Conservation (phyloP, 2,797 vertebrate genomes). For the Psittacula derbiana region DNA sequence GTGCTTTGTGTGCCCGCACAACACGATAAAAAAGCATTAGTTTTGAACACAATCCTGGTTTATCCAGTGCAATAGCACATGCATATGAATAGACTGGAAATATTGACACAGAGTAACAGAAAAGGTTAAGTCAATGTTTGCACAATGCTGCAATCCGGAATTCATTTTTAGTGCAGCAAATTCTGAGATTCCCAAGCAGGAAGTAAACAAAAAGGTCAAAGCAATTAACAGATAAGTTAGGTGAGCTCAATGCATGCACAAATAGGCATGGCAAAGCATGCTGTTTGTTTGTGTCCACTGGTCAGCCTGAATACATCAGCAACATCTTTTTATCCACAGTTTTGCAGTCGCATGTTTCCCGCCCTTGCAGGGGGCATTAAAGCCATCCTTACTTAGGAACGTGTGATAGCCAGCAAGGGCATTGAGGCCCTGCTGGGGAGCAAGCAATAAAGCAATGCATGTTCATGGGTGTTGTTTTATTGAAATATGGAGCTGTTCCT, state of each 20-base stretch:
- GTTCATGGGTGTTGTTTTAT: background rate
- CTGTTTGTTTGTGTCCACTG: background rate
- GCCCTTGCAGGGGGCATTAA: background rate
- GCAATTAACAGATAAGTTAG: constrained; percentile 64
- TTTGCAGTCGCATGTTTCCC: background rate
- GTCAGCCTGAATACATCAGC: background rate
- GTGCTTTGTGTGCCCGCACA: background rate
- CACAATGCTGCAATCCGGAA: constrained; percentile 21
- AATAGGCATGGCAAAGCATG: background rate
- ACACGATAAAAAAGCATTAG: background rate
- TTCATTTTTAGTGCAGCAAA: constrained; percentile 32
- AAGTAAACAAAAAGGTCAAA: constrained; percentile 74
- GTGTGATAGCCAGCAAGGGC: background rate
- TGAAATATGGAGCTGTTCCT: rapidly evolving
- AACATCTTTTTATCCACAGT: rapidly evolving
- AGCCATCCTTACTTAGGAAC: background rate
- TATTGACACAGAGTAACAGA: constrained; percentile 31
- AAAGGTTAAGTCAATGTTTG: constrained; percentile 79
- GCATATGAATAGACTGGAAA: constrained; percentile 50
- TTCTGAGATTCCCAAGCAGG: constrained; percentile 30
- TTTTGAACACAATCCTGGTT: constrained; percentile 20
- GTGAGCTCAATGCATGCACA: background rate
- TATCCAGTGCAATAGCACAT: constrained; percentile 21
- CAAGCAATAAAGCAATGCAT: background rate
- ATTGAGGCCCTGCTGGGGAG: background rate